Base-by-base conservation (phyloP, 1,140 invertebrate genomes). In the Mactra quadrangularis region DNA sequence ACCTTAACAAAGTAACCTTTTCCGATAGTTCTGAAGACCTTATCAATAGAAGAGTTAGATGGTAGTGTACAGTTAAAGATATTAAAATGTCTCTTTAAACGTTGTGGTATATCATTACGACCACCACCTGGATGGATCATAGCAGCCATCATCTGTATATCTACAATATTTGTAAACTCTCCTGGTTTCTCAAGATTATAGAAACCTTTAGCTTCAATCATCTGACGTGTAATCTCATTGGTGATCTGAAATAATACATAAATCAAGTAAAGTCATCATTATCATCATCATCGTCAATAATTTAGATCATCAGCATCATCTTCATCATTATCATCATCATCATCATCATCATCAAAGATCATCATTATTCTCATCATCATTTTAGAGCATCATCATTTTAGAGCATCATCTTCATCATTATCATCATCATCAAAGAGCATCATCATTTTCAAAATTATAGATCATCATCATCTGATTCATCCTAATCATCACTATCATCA, bases 111-210 rank as follows among this genome's bases (percentile, higher is more conserved):
- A 89, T 99, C 98, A 92, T 99, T 99, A 87, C 97, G 94, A 47
- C 98, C 98, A 60, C 92, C 92, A 31, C 93, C 90, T 27, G 97
- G 97, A 92, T 98, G 97, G 57, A 97, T 97, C 98, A 99, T 99
- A 6, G 98, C 97, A n/a, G 96, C 97, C 78, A 99, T 94, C 94
- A 98, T 98, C 87, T 97, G 97, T 41, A 93, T 91, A 92, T 99
- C 98, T 0, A 97, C 95, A 84, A 99, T 96, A 22, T 95, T 96
- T 0, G 96, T 98, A 89, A 99, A 99, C 90, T 99, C 98, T 47
- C 98, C 98, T 0, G 98, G 98, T 93, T 99, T 99, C 92, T 99
- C 98, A 71, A 99, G 93, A 89, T 97, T 99, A 90, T 99, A 99
- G 93, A 99, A 99, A 29, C 98, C 98, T 85, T 97, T 97, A 96